Conservation (phyloP, 2,888 invertebrate species). For the Melinaea marsaeus region DNA sequence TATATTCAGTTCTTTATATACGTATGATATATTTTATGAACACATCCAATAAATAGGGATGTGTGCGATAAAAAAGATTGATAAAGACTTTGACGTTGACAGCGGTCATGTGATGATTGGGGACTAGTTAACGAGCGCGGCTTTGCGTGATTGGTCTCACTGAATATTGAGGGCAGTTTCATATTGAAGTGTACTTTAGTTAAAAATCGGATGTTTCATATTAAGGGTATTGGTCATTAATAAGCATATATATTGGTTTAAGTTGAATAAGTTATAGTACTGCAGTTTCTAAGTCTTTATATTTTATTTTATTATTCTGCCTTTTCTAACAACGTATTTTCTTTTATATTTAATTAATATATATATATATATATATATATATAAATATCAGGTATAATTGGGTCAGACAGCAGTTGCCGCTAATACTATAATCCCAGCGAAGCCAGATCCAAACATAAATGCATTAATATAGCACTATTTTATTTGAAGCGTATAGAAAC, state of each 20-base stretch:
- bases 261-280: too few relatives aligned
- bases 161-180: not conserved
- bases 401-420: not conserved
- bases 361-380: too few relatives aligned
- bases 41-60: conserved; percentile 22
- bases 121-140: conserved; percentile 18
- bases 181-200: not conserved
- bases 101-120: conserved; percentile 25
- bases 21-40: not conserved
- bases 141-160: conserved; percentile 7
- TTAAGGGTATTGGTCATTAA: too few relatives aligned
- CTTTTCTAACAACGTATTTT: too few relatives aligned
- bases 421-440: not conserved
- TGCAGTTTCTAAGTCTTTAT: too few relatives aligned
- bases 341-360: too few relatives aligned
- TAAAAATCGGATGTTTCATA: not conserved
- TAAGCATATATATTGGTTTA: too few relatives aligned
- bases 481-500: conserved; percentile 6
- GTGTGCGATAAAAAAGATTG: conserved; percentile 26
- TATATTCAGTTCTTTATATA: too few relatives aligned
- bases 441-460: conserved; percentile 1
- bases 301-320: too few relatives aligned
- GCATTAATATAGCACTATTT: conserved; percentile 3
- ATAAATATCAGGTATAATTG: not conserved
- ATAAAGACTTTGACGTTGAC: conserved; percentile 28